Percentiles rank a stretch among this genome's conserved stretches.
Conservation (phyloP, 2,797 vertebrate species). For the Craterocephalus amniculus region DNA sequence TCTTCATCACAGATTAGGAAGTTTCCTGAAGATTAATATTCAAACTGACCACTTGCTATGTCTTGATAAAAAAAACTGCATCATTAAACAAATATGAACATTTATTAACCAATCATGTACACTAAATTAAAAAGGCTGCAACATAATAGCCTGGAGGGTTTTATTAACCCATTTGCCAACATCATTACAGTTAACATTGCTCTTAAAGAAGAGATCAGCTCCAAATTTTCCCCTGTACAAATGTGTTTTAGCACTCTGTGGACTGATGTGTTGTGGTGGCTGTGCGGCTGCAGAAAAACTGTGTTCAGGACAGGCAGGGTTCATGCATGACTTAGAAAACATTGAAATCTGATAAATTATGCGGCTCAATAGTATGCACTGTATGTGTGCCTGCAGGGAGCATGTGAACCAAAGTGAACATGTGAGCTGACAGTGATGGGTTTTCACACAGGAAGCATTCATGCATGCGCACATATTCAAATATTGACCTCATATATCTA, state of each 20-base stretch:
- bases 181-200: background rate
- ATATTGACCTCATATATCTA: constrained; percentile 41
- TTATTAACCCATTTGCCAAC: constrained; percentile 15
- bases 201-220: background rate
- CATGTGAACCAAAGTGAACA: constrained; percentile 21
- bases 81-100: constrained; percentile 13
- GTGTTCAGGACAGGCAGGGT: constrained; percentile 18
- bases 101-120: constrained; percentile 4
- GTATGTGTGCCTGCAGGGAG: constrained; percentile 33
- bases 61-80: constrained; percentile 17
- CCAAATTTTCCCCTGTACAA: constrained; percentile 10
- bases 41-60: constrained; percentile 5
- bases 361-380: constrained; percentile 25
- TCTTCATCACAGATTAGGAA: background rate
- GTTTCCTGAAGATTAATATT: background rate
- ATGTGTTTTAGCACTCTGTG: constrained; percentile 7
- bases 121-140: constrained; percentile 12
- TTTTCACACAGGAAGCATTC: constrained; percentile 42
- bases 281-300: constrained; percentile 14
- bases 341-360: constrained; percentile 54
- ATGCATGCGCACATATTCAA: constrained; percentile 30
- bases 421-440: constrained; percentile 30
- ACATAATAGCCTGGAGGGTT: constrained; percentile 10
- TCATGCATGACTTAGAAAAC: constrained; percentile 57
- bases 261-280: constrained; percentile 8